Evolutionary conservation across 2,797 vertebrate genomes (phyloP), one percentile per base, ranked within the genome.

Genomic region (Falco columbarius): DNA sequence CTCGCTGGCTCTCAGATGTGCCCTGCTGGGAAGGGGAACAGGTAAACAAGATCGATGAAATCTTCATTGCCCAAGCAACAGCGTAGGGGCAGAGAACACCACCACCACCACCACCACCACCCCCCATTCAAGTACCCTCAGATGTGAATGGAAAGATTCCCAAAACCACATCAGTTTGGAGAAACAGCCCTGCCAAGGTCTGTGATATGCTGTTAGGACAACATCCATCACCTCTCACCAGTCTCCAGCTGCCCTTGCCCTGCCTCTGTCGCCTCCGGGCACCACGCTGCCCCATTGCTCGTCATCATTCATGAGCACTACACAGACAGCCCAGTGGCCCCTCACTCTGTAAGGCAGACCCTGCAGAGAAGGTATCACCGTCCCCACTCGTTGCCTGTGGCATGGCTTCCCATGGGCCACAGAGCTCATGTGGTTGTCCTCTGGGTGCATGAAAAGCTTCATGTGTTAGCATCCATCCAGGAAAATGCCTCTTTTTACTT

Each of bases 361-460:
- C 15, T 56, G 38, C 12, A 52, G 72, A 66, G 18, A 52, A 6
- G 46, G 11, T 34, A 44, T 59, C 1, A 0, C 14, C 2, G 1
- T 14, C 32, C 40, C 29, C 27, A 44, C 22, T 46, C 55, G 68
- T 61, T 52, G 27, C 32, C 38, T 27, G n/a, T 14, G 14, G 46
- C 22, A 19, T 15, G 15, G 22, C 12, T 61, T 23, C 62, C 22
- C 46, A 16, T 1, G 4, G 61, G 34, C 27, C 24, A 19, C 63
- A 19, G 63, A 54, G 27, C 46, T n/a, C 1, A 6, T 1, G 4
- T 29, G 46, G n/a, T n/a, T 10, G 2, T n/a, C n/a, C 63, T 68
- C 73, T 2, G 1, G 27, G 27, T 7, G 27, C 46, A 32, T 23
- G 32, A 23, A 61, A 61, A 68, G 15, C 23, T 52, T n/a, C 54